phyloP scores from a whole-genome alignment of 2,888 invertebrate species.

The Tetragonula carbonaria region DNA sequence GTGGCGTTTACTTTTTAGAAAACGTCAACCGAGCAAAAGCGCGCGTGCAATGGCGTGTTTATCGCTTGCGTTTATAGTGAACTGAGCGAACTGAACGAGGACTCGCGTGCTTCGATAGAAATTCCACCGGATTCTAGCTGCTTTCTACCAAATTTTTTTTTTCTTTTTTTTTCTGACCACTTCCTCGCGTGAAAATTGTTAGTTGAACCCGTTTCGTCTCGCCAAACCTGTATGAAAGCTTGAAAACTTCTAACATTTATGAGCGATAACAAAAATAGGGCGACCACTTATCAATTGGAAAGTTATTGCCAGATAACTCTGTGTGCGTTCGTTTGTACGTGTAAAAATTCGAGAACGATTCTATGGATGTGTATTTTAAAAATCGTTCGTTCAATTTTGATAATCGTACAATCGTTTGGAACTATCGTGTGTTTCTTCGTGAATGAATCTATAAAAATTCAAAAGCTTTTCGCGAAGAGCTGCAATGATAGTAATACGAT shows the following conservation, averaged over 20 bases:
- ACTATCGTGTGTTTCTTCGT: too few relatives aligned
- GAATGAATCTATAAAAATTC: too few relatives aligned
- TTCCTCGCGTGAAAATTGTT: neutral
- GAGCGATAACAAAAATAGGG: neutral
- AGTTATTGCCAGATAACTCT: neutral
- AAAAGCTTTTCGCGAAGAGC: too few relatives aligned
- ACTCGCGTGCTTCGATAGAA: constrained; percentile 41
- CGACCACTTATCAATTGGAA: neutral
- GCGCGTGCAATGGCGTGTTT: neutral
- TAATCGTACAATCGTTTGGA: neutral
- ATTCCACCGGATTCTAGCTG: constrained; percentile 62
- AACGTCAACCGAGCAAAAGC: constrained; percentile 5
- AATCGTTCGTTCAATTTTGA: neutral
- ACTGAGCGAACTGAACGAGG: neutral
- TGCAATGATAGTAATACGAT: neutral
- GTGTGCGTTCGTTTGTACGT: neutral
- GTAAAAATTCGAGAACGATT: neutral
- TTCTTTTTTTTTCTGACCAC: neutral
- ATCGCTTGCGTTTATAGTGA: neutral
- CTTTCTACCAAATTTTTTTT: constrained; percentile 63
- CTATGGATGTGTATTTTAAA: too few relatives aligned
- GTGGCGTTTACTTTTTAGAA: constrained; percentile 15
- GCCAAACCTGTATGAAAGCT: neutral
- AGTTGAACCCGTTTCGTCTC: neutral
- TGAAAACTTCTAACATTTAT: neutral